Percentiles rank a stretch among this genome's conserved stretches.
Conservation (phyloP, 1,140 invertebrate species). For the Musca domestica region DNA sequence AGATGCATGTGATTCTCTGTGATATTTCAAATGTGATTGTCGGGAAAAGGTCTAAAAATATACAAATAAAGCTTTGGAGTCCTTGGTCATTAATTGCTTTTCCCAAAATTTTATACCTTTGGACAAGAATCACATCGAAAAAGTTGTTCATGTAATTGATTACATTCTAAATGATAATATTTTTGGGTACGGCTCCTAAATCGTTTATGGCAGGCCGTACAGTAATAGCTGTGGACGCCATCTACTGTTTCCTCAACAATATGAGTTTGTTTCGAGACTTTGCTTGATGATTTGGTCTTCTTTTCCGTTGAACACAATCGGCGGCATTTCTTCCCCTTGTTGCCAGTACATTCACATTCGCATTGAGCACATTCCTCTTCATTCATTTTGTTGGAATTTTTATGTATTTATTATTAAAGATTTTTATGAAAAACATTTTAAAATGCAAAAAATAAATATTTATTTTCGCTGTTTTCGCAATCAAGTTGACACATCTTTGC, state of each 20-base stretch:
- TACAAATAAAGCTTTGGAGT: not conserved
- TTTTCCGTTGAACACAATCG: not conserved
- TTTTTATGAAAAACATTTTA: too few species aligned
- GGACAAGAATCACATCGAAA: slow-evolving; percentile 27
- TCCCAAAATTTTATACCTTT: slow-evolving; percentile 28
- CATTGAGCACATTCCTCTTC: too few species aligned
- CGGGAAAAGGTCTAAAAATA: slow-evolving; percentile 37
- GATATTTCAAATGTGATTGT: slow-evolving; percentile 44
- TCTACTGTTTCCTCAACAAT: slow-evolving; percentile 14
- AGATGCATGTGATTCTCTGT: slow-evolving; percentile 34
- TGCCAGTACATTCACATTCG: not conserved
- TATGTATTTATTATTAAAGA: too few species aligned
- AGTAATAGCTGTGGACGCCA: slow-evolving; percentile 47
- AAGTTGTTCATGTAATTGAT: slow-evolving; percentile 36
- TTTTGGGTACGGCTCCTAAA: slow-evolving; percentile 58
- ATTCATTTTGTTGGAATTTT: too few species aligned
- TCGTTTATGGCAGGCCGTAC: slow-evolving; percentile 58
- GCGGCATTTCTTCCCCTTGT: not conserved
- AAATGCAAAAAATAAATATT: too few species aligned
- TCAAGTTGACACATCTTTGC: too few species aligned
- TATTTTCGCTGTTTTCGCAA: too few species aligned
- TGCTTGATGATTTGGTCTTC: not conserved
- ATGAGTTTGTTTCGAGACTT: not conserved
- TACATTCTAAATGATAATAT: slow-evolving; percentile 58
- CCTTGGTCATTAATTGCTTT: not conserved